phyloP scores from a whole-genome alignment of 2,797 vertebrate species.

The Heliangelus exortis region DNA sequence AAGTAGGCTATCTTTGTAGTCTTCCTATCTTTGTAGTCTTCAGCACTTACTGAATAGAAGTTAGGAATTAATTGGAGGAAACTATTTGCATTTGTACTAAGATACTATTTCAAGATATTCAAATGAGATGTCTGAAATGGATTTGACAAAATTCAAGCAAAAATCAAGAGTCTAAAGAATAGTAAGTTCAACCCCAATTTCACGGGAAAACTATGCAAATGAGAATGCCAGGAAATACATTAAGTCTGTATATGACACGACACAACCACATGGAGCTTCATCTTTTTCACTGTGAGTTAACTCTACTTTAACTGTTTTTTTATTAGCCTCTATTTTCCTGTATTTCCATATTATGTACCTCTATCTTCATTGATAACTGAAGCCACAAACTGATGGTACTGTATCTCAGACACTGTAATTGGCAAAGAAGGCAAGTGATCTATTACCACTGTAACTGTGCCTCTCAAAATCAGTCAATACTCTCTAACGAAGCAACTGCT shows the following conservation, averaged over 20 bases:
- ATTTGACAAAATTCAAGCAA: not conserved
- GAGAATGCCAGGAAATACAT: not conserved
- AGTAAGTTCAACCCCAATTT: not conserved
- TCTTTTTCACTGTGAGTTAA: not conserved
- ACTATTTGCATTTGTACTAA: no score
- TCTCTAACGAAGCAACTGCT: not conserved
- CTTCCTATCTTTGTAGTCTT: no score
- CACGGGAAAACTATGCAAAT: not conserved
- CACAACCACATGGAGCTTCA: not conserved
- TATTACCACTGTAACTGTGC: accelerated
- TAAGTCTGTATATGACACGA: not conserved
- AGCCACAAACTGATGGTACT: not conserved
- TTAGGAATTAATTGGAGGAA: no score
- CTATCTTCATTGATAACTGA: not conserved
- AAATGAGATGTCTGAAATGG: not conserved
- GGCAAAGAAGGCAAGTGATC: not conserved
- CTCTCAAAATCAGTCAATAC: not conserved
- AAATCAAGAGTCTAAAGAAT: not conserved
- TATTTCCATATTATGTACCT: not conserved
- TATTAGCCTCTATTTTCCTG: not conserved
- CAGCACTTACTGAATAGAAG: no score
- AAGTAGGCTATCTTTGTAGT: no score
- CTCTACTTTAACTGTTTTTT: not conserved
- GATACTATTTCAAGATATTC: not conserved
- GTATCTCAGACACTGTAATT: not conserved